Conservation (phyloP, 2,113 vertebrate genomes). For the Oenanthe oenanthe region DNA sequence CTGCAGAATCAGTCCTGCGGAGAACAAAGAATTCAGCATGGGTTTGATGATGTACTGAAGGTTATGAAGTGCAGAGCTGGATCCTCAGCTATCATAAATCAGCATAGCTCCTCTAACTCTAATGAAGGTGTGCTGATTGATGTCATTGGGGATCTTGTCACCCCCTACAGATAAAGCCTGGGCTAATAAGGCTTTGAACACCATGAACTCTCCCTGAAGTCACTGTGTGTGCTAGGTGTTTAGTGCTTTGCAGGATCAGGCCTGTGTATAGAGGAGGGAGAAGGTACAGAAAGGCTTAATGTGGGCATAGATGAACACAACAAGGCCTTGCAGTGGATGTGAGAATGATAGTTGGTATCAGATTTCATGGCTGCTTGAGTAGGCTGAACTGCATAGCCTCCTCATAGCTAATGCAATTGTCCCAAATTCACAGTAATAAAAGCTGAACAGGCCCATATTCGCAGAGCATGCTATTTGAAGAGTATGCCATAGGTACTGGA, state of each 20-base stretch:
- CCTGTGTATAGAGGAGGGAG: background rate
- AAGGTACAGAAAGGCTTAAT: background rate
- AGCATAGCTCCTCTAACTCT: slow-evolving; percentile 13
- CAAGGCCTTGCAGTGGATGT: accelerated
- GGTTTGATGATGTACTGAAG: slow-evolving; percentile 48
- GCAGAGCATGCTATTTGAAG: background rate
- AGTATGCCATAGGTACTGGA: background rate
- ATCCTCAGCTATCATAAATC: slow-evolving; percentile 31
- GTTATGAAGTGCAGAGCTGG: slow-evolving; percentile 31
- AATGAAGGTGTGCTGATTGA: slow-evolving; percentile 46
- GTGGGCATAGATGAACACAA: background rate
- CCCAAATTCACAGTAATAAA: background rate
- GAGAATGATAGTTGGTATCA: background rate
- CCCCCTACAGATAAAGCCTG: slow-evolving; percentile 29
- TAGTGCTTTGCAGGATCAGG: background rate
- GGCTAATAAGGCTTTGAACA: slow-evolving; percentile 40
- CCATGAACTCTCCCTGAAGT: slow-evolving; percentile 7
- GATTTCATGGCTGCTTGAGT: background rate
- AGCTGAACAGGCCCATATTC: background rate
- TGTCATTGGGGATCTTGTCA: slow-evolving; percentile 25
- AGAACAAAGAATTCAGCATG: slow-evolving; percentile 53
- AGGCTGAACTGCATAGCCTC: background rate
- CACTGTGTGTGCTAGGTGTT: background rate
- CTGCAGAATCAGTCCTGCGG: slow-evolving; percentile 32
- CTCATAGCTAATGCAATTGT: background rate